Evolutionary conservation across 2,113 vertebrate species (phyloP).

Genomic region (Plotosus lineatus): DNA sequence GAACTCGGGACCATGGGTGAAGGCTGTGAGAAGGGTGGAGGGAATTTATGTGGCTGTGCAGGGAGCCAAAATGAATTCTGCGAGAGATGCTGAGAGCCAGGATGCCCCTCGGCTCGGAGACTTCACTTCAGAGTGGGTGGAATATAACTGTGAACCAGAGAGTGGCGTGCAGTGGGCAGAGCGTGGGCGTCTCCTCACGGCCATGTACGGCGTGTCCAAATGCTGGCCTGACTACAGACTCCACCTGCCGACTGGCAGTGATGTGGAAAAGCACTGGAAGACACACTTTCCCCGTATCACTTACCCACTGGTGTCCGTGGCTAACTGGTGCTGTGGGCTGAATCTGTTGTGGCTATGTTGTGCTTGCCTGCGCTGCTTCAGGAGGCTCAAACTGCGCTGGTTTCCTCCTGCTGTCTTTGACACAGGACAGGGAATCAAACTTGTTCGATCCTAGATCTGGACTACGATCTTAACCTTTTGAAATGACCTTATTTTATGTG

Average conservation of each 20-base stretch:
- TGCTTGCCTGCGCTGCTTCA: slow-evolving; percentile 86
- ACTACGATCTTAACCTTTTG: background rate
- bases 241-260: slow-evolving; percentile 89
- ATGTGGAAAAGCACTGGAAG: slow-evolving; percentile 96
- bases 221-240: slow-evolving; percentile 94
- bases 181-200: slow-evolving; percentile 75
- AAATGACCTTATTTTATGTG: slow-evolving; percentile 6
- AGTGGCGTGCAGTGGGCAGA: slow-evolving; percentile 84
- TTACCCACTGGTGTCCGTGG: slow-evolving; percentile 89
- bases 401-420: slow-evolving; percentile 93
- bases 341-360: slow-evolving; percentile 91
- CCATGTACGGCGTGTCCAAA: slow-evolving; percentile 85
- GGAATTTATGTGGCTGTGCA: slow-evolving; percentile 88
- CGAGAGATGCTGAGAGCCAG: slow-evolving; percentile 70
- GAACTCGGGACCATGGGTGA: slow-evolving; percentile 89
- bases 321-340: slow-evolving; percentile 95
- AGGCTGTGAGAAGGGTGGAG: slow-evolving; percentile 83
- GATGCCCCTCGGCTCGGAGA: slow-evolving; percentile 82
- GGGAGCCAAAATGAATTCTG: slow-evolving; percentile 80
- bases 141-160: slow-evolving; percentile 90
- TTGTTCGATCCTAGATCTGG: slow-evolving; percentile 84
- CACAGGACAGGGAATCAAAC: slow-evolving; percentile 95
- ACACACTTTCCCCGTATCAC: slow-evolving; percentile 87
- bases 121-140: slow-evolving; percentile 94
- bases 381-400: slow-evolving; percentile 92